phyloP scores from a whole-genome alignment of 2,797 vertebrate genomes.

The Masticophis lateralis region DNA sequence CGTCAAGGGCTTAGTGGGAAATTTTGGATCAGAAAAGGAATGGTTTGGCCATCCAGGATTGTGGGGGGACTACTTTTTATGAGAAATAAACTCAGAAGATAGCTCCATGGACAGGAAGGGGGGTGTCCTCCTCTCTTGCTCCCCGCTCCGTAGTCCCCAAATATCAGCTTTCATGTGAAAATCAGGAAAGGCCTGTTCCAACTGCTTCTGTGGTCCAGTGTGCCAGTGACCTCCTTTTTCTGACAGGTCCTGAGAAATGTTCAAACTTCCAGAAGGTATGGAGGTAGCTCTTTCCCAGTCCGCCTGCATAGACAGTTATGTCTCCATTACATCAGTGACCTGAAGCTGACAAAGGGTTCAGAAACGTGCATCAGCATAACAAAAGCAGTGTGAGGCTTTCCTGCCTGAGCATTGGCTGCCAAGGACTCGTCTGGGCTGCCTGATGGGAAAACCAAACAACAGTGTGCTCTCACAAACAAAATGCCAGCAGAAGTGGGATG shows the following conservation, averaged over 20 bases:
- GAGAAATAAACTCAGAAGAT: neutral
- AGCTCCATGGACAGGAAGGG: neutral
- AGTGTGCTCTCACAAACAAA: conserved; percentile 10
- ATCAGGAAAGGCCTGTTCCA: conserved; percentile 21
- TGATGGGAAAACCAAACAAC: conserved; percentile 30
- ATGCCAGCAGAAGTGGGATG: conserved; percentile 20
- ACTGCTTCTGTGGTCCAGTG: conserved; percentile 7
- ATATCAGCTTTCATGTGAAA: conserved; percentile 5
- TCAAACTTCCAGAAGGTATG: conserved; percentile 14
- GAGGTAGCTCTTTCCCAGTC: conserved; percentile 31
- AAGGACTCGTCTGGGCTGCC: conserved; percentile 29
- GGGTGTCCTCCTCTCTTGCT: neutral
- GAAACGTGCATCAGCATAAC: conserved; percentile 31
- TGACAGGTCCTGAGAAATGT: conserved; percentile 36
- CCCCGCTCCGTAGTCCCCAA: neutral
- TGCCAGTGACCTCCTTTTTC: conserved; percentile 37
- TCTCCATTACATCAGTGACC: conserved; percentile 21
- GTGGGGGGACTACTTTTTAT: neutral
- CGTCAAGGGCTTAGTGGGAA: neutral
- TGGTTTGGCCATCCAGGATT: neutral
- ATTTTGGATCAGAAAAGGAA: neutral
- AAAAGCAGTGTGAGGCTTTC: conserved; percentile 17
- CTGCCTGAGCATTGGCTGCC: conserved; percentile 5
- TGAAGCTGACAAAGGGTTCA: conserved; percentile 23
- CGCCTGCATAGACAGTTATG: neutral